Conservation (phyloP, 2,113 vertebrate species). For the Oreochromis spilurus region DNA sequence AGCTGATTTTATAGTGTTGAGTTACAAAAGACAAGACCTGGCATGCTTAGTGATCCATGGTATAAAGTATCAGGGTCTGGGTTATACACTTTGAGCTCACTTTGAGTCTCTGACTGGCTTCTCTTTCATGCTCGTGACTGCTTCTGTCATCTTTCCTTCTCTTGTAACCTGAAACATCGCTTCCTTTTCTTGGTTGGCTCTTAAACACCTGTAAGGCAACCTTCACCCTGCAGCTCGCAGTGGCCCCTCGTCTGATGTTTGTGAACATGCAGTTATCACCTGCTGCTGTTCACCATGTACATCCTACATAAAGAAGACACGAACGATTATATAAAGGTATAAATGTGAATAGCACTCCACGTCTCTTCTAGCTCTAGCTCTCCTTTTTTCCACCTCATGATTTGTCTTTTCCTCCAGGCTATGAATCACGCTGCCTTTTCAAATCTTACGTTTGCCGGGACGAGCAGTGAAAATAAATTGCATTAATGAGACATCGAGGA, state of each 20-base stretch:
- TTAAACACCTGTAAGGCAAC: neutral
- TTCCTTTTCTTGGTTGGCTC: neutral
- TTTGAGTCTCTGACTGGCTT: neutral
- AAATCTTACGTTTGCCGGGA: neutral
- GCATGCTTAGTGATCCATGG: neutral
- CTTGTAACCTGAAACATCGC: neutral
- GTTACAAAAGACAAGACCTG: slow-evolving; percentile 6
- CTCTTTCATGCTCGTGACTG: neutral
- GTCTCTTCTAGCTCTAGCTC: neutral
- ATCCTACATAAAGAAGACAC: neutral
- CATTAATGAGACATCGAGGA: neutral
- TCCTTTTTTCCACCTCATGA: neutral
- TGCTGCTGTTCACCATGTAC: neutral
- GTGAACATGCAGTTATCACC: neutral
- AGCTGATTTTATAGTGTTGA: neutral
- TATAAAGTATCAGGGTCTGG: neutral
- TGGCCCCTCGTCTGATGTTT: neutral
- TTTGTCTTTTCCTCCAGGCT: neutral
- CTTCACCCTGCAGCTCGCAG: neutral
- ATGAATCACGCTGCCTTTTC: neutral
- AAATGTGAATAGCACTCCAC: neutral
- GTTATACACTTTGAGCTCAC: neutral
- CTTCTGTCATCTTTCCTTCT: neutral
- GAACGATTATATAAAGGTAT: neutral
- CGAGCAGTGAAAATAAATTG: neutral